These are phyloP conservation scores for Indicator maculatus DNA, from an alignment of 2,113 vertebrate species.

Conservation along the genomic window DNA sequence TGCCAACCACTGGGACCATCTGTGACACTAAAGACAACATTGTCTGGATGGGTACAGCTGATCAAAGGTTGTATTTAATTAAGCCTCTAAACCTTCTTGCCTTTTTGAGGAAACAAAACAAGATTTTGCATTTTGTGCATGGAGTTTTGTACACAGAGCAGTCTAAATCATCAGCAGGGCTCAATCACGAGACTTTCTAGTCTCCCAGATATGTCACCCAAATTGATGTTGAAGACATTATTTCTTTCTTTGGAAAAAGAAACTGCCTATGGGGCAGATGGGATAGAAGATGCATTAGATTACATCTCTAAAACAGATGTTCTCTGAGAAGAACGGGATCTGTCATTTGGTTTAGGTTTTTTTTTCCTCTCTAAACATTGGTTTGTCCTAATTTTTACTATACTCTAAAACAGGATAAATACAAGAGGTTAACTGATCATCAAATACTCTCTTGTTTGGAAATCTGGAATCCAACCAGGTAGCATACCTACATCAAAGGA, in stretches of 20 bases:
- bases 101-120: constrained; percentile 12
- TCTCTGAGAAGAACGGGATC: background rate
- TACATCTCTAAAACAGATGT: background rate
- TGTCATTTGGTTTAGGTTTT: background rate
- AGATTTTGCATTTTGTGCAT: background rate
- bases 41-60: constrained; percentile 10
- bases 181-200: background rate
- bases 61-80: constrained; percentile 9
- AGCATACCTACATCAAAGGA: background rate
- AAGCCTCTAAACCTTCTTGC: constrained; percentile 25
- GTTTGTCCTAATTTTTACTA: background rate
- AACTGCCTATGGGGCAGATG: background rate
- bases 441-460: background rate
- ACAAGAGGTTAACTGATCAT: background rate
- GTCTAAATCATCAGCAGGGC: background rate
- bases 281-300: background rate
- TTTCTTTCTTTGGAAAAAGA: constrained; percentile 23
- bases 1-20: constrained; percentile 43
- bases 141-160: background rate
- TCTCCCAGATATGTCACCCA: background rate
- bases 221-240: background rate
- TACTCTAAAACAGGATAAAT: background rate
- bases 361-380: background rate
- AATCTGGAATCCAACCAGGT: background rate
- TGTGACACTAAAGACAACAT: constrained; percentile 17